Base-by-base conservation (phyloP, 2,797 vertebrate species). In the Chaunax sp. region DNA sequence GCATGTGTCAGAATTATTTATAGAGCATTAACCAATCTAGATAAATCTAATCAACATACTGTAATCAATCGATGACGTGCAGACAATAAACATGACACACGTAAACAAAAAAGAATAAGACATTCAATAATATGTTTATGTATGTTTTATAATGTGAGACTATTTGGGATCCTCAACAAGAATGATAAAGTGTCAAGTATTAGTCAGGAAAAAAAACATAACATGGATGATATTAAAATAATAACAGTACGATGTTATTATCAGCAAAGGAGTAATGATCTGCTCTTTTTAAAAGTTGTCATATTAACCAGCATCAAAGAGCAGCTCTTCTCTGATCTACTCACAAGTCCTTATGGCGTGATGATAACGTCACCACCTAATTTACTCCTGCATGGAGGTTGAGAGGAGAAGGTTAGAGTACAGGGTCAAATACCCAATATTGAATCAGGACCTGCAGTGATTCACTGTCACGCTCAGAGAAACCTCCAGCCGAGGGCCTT, bases 291-390 rank as follows among this genome's bases (percentile, higher is more conserved):
- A 25, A 33, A 18, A 46, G 12, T 41, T 28, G 30, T 13, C 15
- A 16, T 23, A 50, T 43, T 35, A n/a, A 38, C 56, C 20, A 11
- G 20, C n/a, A n/a, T 30, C 28, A 30, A 30, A 30, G 28, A 4
- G 28, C 23, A 25, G 23, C 23, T 28, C 25, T 38, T 19, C 47
- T 41, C 15, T 25, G 14, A 68, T 22, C 25, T 51, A 5, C 49
- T 47, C 30, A n/a, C n/a, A n/a, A n/a, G n/a, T n/a, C n/a, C n/a
- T n/a, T n/a, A n/a, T n/a, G n/a, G n/a, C 64, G 68, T 37, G 62
- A 61, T 19, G 22, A 68, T 58, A 65, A 59, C 53, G 41, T 68
- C 67, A 57, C 37, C 6, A 49, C 28, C 60, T 65, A 22, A 60
- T 64, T 68, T 28, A 26, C 7, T 57, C 12, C 46, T 44, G 25